phyloP scores from a whole-genome alignment of 2,113 vertebrate genomes.

The Mola mola region DNA sequence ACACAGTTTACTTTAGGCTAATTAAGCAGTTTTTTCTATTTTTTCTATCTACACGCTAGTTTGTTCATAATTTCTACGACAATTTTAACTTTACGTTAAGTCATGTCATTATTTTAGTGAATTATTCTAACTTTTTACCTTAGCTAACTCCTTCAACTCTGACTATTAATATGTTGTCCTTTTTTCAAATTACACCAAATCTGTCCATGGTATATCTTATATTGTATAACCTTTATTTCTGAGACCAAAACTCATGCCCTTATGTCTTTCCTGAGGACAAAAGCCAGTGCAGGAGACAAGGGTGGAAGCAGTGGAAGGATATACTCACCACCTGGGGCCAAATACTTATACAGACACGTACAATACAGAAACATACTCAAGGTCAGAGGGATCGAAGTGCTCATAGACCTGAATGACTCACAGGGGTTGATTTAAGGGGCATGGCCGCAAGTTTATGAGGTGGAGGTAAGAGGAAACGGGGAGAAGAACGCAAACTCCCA shows the following conservation, averaged over 20 bases:
- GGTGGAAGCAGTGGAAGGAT: slow-evolving; percentile 13
- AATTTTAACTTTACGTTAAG: too few species aligned
- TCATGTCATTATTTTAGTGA: too few species aligned
- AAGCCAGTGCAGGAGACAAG: slow-evolving; percentile 20
- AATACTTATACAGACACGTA: slow-evolving; percentile 28
- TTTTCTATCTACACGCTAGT: too few species aligned
- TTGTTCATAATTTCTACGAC: too few species aligned
- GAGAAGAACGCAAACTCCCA: slow-evolving; percentile 52
- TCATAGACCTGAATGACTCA: slow-evolving; percentile 15
- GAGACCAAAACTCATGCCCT: slow-evolving; percentile 2
- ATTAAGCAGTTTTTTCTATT: too few species aligned
- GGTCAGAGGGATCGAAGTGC: slow-evolving; percentile 4
- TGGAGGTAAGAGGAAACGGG: slow-evolving; percentile 18
- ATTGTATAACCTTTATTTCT: slow-evolving; percentile 3
- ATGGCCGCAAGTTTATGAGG: slow-evolving; percentile 4
- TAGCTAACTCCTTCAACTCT: too few species aligned
- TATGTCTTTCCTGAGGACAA: slow-evolving; percentile 15
- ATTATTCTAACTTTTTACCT: too few species aligned
- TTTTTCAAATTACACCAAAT: too few species aligned
- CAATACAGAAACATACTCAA: slow-evolving; percentile 27
- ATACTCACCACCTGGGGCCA: slow-evolving; percentile 6
- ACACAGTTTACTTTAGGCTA: too few species aligned
- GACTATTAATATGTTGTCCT: too few species aligned
- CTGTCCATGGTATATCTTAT: too few species aligned
- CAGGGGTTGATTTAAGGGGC: slow-evolving; percentile 3